Conservation (phyloP, 2,797 vertebrate genomes). For the Megalops cyprinoides region DNA sequence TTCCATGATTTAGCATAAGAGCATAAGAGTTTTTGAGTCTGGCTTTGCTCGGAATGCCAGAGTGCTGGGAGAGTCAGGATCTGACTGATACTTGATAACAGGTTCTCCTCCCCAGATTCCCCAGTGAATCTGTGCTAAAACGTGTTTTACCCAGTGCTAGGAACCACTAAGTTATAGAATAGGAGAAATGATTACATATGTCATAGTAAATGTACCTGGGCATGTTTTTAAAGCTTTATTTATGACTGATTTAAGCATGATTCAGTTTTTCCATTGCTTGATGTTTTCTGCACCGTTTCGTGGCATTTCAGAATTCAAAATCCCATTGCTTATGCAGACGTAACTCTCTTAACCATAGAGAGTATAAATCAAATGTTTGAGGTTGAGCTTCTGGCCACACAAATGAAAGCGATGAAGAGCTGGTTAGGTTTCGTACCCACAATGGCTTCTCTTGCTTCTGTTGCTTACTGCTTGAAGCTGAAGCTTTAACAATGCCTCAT, state of each 20-base stretch:
- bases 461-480: background rate
- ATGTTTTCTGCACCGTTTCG: background rate
- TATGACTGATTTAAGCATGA: too few relatives aligned
- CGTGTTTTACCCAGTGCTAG: background rate
- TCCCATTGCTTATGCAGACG: slow-evolving; percentile 22
- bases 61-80: background rate
- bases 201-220: background rate
- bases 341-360: slow-evolving; percentile 24
- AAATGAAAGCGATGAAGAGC: background rate
- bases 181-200: background rate
- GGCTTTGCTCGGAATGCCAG: background rate
- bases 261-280: too few relatives aligned
- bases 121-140: background rate
- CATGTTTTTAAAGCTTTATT: background rate
- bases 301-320: background rate
- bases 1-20: background rate
- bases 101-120: background rate
- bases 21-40: background rate
- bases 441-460: slow-evolving; percentile 2
- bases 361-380: slow-evolving; percentile 36
- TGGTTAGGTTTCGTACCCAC: background rate
- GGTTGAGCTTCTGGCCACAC: slow-evolving; percentile 24
- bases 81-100: slow-evolving; percentile 4
- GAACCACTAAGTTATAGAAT: background rate
- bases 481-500: background rate